A percentile compares a stretch with the other conserved stretches of the same genome.
Evolutionary conservation across 2,113 vertebrate genomes (phyloP).

Genomic region (Cynocephalus volans): DNA sequence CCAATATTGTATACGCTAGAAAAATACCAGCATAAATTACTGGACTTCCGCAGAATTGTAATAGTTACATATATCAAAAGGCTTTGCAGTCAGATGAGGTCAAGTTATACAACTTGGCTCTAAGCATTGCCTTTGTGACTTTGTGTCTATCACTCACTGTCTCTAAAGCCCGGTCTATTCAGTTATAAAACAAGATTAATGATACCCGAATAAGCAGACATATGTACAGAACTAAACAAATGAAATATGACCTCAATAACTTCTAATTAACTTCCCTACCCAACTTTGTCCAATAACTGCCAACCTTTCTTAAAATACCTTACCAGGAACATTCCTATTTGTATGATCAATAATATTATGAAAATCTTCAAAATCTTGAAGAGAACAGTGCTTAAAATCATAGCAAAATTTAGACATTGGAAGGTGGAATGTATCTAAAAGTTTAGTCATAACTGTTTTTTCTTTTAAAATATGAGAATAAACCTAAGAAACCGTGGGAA

Average conservation of each 20-base stretch:
- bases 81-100: not conserved
- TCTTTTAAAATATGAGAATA: slow-evolving; percentile 16
- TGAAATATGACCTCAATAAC: not conserved
- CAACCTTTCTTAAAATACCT: not conserved
- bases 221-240: not conserved
- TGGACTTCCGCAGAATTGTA: not conserved
- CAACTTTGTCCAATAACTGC: not conserved
- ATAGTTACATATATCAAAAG: not conserved
- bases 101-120: not conserved
- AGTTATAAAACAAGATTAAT: not conserved
- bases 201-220: not conserved
- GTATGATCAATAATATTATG: not conserved
- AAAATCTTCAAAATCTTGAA: slow-evolving; percentile 21
- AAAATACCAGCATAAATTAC: not conserved
- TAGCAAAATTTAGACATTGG: not conserved
- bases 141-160: too few species aligned
- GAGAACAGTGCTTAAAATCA: not conserved
- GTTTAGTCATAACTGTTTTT: not conserved
- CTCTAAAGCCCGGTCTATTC: not conserved
- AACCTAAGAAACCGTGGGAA: not conserved
- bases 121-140: not conserved
- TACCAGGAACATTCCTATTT: not conserved
- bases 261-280: not conserved
- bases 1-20: not conserved
- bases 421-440: not conserved